Base-by-base conservation (phyloP, 1,140 invertebrate genomes). In the Trialeurodes vaporariorum region DNA sequence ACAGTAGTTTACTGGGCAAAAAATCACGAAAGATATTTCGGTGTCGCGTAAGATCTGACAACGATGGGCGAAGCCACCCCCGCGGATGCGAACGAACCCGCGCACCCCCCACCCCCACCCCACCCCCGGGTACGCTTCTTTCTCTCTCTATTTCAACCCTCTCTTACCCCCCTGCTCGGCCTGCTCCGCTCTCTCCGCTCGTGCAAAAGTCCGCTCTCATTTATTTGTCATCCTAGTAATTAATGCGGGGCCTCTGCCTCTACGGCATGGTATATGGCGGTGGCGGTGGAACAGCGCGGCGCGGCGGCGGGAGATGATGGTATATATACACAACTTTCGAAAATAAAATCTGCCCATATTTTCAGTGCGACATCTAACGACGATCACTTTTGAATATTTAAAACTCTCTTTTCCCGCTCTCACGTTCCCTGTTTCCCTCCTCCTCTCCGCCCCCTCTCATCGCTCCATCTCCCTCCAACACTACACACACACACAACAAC, bases 201-300 rank as follows among this genome's bases (percentile, higher is more conserved):
- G 34, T 17, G 34, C 34, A 49, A n/a, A n/a, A n/a, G 34, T 49
- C 17, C 17, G 34, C 34, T 49, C 34, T 49, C 34, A 49, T 49
- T 49, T 49, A 49, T 49, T 49, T 49, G 34, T 49, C 34, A 49
- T 49, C 34, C 34, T 49, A 49, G 34, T 49, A 49, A 49, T 49
- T 49, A 49, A 49, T 49, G 34, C 34, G 34, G 17, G 34, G 34
- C 34, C 34, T 17, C 34, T n/a, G n/a, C n/a, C n/a, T n/a, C n/a
- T n/a, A n/a, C n/a, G n/a, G n/a, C n/a, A n/a, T n/a, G n/a, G n/a
- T n/a, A n/a, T n/a, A n/a, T n/a, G n/a, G n/a, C n/a, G n/a, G n/a
- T n/a, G n/a, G n/a, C n/a, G n/a, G n/a, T n/a, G n/a, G n/a, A n/a
- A n/a, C n/a, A n/a, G n/a, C n/a, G n/a, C n/a, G n/a, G n/a, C n/a